phyloP scores from a whole-genome alignment of 2,113 vertebrate genomes.

The Hippoglossus stenolepis region DNA sequence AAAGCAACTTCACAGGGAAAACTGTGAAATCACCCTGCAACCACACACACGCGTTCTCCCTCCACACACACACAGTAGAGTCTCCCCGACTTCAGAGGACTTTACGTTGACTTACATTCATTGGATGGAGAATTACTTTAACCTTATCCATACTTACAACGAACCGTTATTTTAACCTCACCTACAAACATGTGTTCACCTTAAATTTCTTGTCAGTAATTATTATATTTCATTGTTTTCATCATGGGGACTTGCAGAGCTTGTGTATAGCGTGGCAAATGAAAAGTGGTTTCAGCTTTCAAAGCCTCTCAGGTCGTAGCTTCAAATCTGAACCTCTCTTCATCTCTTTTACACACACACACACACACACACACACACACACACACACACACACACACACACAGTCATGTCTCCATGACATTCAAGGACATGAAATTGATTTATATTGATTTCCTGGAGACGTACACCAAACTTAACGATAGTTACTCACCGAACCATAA shows the following conservation, averaged over 20 bases:
- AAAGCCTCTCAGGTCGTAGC: slow-evolving; percentile 30
- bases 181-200: too few species aligned
- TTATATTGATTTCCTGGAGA: too few species aligned
- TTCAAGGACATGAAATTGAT: too few species aligned
- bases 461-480: too few species aligned
- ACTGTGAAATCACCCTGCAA: slow-evolving; percentile 48
- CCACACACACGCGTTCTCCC: slow-evolving; percentile 22
- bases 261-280: slow-evolving; percentile 46
- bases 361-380: background rate
- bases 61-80: background rate
- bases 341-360: slow-evolving; percentile 1
- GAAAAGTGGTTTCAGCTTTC: slow-evolving; percentile 64
- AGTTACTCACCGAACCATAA: too few species aligned
- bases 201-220: too few species aligned
- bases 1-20: slow-evolving; percentile 55
- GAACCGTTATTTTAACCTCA: background rate
- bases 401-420: background rate
- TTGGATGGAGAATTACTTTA: background rate
- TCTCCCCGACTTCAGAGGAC: background rate
- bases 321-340: slow-evolving; percentile 45
- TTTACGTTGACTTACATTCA: background rate
- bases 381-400: background rate
- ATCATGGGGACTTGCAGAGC: slow-evolving; percentile 9
- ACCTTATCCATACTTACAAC: background rate
- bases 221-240: too few species aligned